Percentiles rank a stretch among this genome's conserved stretches.
These are phyloP conservation scores for Epiblema foenella DNA, from an alignment of 2,888 invertebrate species.

Conservation along the genomic window DNA sequence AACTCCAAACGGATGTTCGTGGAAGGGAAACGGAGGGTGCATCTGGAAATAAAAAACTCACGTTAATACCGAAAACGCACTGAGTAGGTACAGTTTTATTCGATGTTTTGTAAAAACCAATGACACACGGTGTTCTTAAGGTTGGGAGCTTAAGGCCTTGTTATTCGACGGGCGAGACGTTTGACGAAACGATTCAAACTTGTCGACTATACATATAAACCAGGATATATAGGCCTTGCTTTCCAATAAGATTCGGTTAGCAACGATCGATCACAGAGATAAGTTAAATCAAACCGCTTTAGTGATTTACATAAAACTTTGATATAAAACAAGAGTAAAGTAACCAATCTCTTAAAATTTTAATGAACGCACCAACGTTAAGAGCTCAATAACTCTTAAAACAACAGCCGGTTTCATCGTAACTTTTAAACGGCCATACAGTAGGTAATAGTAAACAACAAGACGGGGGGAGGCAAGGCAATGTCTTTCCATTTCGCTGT, in stretches of 20 bases:
- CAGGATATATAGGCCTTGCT: no score
- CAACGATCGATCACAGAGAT: neutral
- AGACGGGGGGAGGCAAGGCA: no score
- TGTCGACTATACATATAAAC: no score
- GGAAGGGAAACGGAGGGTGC: slow-evolving; percentile 97
- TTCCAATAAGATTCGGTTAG: no score
- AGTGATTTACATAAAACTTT: neutral
- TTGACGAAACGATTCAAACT: no score
- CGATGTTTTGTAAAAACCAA: neutral
- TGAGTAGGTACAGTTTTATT: no score
- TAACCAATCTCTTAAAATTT: neutral
- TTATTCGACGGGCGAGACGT: no score
- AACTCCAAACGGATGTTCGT: slow-evolving; percentile 98
- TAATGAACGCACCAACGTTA: neutral
- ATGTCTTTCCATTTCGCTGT: slow-evolving; percentile 1
- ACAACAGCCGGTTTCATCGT: neutral
- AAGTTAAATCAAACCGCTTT: neutral
- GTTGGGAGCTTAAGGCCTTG: no score
- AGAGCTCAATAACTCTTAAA: neutral
- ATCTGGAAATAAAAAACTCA: slow-evolving; percentile 86
- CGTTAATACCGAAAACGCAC: neutral
- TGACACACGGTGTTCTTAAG: no score
- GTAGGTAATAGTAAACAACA: neutral
- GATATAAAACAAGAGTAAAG: neutral
- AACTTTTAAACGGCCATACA: neutral